phyloP scores from a whole-genome alignment of 1,140 invertebrate genomes.

The Sarcophaga bullata region DNA sequence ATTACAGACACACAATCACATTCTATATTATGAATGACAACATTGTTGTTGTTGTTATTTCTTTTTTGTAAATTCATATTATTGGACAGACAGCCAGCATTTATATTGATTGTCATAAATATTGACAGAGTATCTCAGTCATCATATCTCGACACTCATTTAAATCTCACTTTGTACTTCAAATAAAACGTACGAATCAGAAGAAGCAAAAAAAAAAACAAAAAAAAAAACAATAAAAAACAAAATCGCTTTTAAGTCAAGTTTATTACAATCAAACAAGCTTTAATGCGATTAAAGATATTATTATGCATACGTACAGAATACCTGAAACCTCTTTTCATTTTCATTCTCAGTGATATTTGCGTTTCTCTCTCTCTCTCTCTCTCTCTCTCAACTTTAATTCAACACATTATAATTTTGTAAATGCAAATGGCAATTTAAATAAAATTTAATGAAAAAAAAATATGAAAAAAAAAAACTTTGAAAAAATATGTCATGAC shows the following conservation, averaged over 20 bases:
- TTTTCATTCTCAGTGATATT: too few species aligned
- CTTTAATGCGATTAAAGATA: slow-evolving; percentile 32
- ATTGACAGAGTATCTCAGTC: slow-evolving; percentile 35
- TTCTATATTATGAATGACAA: background rate
- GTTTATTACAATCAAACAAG: slow-evolving; percentile 20
- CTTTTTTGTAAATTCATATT: background rate
- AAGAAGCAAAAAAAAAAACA: background rate
- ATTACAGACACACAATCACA: too few species aligned
- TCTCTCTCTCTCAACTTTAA: background rate
- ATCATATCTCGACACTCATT: slow-evolving; percentile 29
- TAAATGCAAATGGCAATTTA: slow-evolving; percentile 23
- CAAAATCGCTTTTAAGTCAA: slow-evolving; percentile 17
- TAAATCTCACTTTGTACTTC: slow-evolving; percentile 29
- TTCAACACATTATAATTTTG: slow-evolving; percentile 14
- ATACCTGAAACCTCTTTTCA: too few species aligned
- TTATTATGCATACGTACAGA: background rate
- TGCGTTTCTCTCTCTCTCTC: too few species aligned
- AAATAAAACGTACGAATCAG: background rate
- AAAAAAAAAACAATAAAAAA: background rate
- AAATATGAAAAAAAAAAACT: background rate
- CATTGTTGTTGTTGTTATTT: slow-evolving; percentile 2
- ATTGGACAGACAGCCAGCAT: background rate
- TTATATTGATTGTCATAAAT: slow-evolving; percentile 33
- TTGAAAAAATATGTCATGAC: slow-evolving; percentile 19
- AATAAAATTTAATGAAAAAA: background rate